phyloP scores from a whole-genome alignment of 2,888 invertebrate species.

The Tipula unca region DNA sequence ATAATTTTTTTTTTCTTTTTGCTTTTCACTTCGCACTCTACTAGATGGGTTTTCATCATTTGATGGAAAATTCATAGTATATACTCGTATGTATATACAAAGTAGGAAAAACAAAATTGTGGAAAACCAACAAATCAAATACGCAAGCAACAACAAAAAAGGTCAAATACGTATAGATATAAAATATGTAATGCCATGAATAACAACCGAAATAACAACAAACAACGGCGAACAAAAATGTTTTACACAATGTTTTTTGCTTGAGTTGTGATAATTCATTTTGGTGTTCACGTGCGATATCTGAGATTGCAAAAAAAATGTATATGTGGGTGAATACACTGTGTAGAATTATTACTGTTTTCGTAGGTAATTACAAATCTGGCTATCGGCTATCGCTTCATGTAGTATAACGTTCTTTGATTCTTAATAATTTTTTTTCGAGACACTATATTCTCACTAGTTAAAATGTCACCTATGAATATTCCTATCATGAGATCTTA shows the following conservation, averaged over 20 bases:
- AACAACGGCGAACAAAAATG: background rate
- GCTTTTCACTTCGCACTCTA: background rate
- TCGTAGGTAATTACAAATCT: no score
- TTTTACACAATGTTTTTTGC: background rate
- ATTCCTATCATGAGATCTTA: no score
- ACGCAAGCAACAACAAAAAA: background rate
- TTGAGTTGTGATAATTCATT: background rate
- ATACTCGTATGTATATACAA: background rate
- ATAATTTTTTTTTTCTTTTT: background rate
- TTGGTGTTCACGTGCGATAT: background rate
- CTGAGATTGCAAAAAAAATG: background rate
- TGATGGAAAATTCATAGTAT: background rate
- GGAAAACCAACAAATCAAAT: slow-evolving; percentile 14
- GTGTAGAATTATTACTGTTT: no score
- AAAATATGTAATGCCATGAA: background rate
- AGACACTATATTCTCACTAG: no score
- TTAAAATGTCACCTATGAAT: no score
- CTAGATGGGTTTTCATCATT: background rate
- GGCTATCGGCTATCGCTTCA: no score
- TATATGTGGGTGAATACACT: no score
- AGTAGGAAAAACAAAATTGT: background rate
- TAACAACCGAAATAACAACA: background rate
- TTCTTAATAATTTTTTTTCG: no score
- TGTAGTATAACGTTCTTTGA: no score
- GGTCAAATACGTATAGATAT: background rate